Base-by-base conservation (phyloP, 2,797 vertebrate genomes). In the Prunella strophiata region DNA sequence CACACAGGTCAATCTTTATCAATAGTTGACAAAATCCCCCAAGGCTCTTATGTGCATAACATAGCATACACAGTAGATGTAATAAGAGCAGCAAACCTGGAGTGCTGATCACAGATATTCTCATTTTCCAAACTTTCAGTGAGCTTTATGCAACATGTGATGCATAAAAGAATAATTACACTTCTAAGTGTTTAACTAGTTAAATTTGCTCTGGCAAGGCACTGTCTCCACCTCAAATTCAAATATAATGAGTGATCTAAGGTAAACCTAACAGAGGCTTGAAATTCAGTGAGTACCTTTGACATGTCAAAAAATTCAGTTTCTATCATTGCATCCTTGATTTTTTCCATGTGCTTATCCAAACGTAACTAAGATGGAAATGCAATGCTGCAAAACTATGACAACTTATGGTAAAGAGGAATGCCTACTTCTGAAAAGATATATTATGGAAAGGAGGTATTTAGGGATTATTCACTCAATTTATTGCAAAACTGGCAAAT, bases 401-500 rank as follows among this genome's bases (percentile, higher is more conserved):
- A 71, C 52, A 22, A 74, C 5, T 1, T 61, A 72, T 13, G 9
- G n/a, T 40, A 19, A 22, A 88, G 51, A 88, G 16, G 23, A 42
- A 84, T 8, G 21, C 16, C 43, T 16, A 51, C 16, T 36, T 85
- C 50, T 62, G 62, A 86, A 81, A 79, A 78, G 30, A 73, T 36
- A 5, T 23, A 70, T 42, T 47, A 86, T 9, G 3, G 36, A 27
- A 80, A 83, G 27, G 58, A 75, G 62, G 27, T 36, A 78, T 84
- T 88, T 47, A 58, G 51, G 40, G 29, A 55, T 68, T 93, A 91
- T 81, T 77, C 23, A 72, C 47, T 78, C 30, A 10, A 47, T 86
- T 81, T 86, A 84, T 45, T 75, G 29, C 43, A 94, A 90, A 85
- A 81, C 50, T 72, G 58, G 81, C 42, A 89, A 54, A 75, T 92